A percentile compares a stretch with the other conserved stretches of the same genome.
These are phyloP conservation scores for Syngnathus floridae DNA, from an alignment of 2,113 vertebrate genomes.

Conservation along the genomic window DNA sequence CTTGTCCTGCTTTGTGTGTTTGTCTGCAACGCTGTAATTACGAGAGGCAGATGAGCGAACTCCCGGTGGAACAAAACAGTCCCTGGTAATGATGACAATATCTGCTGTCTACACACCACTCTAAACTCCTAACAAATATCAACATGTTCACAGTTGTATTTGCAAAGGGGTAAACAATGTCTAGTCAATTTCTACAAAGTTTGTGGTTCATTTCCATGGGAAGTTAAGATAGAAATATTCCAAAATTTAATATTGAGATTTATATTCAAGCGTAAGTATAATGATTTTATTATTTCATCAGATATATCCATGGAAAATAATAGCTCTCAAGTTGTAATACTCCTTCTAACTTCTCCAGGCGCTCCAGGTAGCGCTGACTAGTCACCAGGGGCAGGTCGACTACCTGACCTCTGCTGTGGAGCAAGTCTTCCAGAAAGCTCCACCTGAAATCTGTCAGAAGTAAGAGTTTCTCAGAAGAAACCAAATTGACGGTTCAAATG, in stretches of 20 bases:
- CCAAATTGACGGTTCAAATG: neutral
- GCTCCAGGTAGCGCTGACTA: constrained; percentile 80
- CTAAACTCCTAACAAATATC: neutral
- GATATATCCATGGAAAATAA: no score
- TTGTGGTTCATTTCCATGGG: no score
- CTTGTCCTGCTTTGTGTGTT: constrained; percentile 11
- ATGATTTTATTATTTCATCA: no score
- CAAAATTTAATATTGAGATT: no score
- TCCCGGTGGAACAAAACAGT: constrained; percentile 39
- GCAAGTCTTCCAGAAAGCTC: constrained; percentile 85
- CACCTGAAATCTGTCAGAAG: constrained; percentile 77
- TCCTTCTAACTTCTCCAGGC: constrained; percentile 62
- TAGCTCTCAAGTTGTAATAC: no score
- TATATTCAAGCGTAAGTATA: no score
- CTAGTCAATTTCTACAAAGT: no score
- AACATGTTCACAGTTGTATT: neutral
- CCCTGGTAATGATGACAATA: constrained; percentile 32
- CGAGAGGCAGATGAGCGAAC: constrained; percentile 19
- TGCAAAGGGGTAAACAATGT: no score
- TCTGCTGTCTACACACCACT: constrained; percentile 6
- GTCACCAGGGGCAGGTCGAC: constrained; percentile 81
- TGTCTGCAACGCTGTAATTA: constrained; percentile 35
- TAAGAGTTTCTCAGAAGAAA: constrained; percentile 22
- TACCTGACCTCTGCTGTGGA: constrained; percentile 84
- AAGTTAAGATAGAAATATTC: no score